Evolutionary conservation across 2,113 vertebrate genomes (phyloP).

Genomic region (Nymphicus hollandicus): DNA sequence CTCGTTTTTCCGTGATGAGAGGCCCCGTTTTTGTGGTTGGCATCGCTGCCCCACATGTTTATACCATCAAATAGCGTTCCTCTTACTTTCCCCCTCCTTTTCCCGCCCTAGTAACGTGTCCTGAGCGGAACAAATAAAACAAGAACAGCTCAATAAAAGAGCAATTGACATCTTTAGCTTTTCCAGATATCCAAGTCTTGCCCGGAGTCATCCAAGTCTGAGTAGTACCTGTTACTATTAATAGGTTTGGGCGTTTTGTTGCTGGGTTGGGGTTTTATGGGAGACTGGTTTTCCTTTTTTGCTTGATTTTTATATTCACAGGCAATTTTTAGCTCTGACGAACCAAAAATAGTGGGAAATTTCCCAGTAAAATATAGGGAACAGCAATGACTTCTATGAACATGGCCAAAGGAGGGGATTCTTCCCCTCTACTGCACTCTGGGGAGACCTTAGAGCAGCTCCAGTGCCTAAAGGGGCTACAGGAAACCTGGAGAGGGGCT

Average conservation of each 20-base stretch:
- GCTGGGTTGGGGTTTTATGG: neutral
- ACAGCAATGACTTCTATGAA: neutral
- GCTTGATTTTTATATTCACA: neutral
- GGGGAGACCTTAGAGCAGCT: neutral
- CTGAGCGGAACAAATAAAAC: neutral
- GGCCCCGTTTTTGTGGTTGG: neutral
- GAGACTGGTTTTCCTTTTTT: neutral
- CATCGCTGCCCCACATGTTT: neutral
- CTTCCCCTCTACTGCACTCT: neutral
- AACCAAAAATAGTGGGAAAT: neutral
- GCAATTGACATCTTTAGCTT: neutral
- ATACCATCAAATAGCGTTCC: neutral
- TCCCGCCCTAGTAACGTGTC: neutral
- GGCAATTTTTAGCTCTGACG: neutral
- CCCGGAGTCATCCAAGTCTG: neutral
- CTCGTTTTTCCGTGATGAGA: conserved; percentile 15
- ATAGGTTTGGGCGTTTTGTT: neutral
- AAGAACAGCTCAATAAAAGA: neutral
- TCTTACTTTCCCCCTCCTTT: neutral
- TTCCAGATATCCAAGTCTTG: neutral
- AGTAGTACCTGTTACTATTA: neutral
- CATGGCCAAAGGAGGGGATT: neutral
- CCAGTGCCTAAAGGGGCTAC: neutral
- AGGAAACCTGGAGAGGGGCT: neutral
- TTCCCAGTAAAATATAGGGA: neutral